Evolutionary conservation across 2,797 vertebrate genomes (phyloP).

Genomic region (Cuculus canorus): DNA sequence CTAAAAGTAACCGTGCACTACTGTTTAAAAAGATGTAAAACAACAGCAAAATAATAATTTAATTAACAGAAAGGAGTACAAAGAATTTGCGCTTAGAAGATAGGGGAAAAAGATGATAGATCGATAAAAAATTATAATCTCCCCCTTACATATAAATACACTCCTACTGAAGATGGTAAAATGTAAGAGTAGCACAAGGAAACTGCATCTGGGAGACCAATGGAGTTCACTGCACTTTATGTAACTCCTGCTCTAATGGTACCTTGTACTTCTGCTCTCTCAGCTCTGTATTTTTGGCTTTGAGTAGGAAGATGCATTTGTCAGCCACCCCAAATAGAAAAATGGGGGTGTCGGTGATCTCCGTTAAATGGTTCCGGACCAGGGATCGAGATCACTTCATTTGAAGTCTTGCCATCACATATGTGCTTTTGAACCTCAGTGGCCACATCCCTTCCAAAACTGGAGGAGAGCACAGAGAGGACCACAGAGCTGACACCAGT

Average conservation of each 20-base stretch:
- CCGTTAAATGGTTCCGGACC: conserved; percentile 58
- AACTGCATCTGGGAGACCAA: not conserved
- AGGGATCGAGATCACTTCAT: not conserved
- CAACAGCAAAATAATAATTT: not conserved
- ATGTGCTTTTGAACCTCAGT: not conserved
- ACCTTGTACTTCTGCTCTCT: conserved; percentile 36
- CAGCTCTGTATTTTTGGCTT: conserved; percentile 68
- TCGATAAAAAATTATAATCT: not conserved
- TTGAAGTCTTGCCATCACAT: conserved; percentile 39
- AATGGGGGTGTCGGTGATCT: conserved; percentile 57
- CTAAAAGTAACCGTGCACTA: rapidly evolving
- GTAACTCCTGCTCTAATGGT: not conserved
- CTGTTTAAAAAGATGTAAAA: not conserved
- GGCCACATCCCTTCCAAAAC: conserved; percentile 1
- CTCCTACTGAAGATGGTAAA: not conserved
- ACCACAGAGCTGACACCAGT: not conserved
- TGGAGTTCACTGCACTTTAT: not conserved
- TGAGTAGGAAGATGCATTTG: conserved; percentile 72
- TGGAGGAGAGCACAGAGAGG: not conserved
- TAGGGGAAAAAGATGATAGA: not conserved
- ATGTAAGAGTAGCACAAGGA: not conserved
- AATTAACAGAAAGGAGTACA: not conserved
- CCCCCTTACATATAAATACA: not conserved
- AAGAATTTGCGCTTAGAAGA: not conserved
- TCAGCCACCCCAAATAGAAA: conserved; percentile 73